Percentiles rank a stretch among this genome's conserved stretches.
Evolutionary conservation across 2,797 vertebrate species (phyloP).

Genomic region (Characodon lateralis): DNA sequence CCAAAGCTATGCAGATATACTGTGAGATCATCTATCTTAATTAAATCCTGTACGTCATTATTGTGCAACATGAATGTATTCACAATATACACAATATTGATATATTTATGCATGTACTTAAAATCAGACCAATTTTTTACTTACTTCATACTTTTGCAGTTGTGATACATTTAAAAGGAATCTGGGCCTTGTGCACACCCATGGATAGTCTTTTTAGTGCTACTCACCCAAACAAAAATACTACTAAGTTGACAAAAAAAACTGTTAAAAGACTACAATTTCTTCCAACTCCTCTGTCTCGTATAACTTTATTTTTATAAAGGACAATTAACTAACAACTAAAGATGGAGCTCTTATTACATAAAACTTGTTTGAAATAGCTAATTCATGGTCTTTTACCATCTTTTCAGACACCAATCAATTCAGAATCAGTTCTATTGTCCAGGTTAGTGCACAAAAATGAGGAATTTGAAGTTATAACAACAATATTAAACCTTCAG

Average conservation of each 20-base stretch:
- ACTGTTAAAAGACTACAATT: not conserved
- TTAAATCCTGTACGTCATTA: not conserved
- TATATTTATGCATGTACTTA: slow-evolving; percentile 8
- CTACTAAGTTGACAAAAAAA: not conserved
- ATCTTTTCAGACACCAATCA: no score
- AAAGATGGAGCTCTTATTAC: not conserved
- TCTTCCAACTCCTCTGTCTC: not conserved
- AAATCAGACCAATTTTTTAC: not conserved
- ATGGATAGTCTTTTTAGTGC: not conserved
- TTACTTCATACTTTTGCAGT: not conserved
- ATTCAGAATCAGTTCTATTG: no score
- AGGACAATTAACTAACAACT: not conserved
- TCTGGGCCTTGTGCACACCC: not conserved
- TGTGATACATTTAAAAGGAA: not conserved
- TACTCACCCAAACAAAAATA: not conserved
- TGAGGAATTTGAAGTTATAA: not conserved
- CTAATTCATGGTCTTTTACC: not conserved
- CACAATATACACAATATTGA: slow-evolving; percentile 18
- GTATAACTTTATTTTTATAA: not conserved
- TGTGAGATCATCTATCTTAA: slow-evolving; percentile 15
- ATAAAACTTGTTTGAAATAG: not conserved
- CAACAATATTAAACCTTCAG: no score
- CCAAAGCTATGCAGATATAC: slow-evolving; percentile 27
- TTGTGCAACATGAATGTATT: not conserved
- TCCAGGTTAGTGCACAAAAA: not conserved